Conservation (phyloP, 1,140 invertebrate genomes). For the Papilio machaon region DNA sequence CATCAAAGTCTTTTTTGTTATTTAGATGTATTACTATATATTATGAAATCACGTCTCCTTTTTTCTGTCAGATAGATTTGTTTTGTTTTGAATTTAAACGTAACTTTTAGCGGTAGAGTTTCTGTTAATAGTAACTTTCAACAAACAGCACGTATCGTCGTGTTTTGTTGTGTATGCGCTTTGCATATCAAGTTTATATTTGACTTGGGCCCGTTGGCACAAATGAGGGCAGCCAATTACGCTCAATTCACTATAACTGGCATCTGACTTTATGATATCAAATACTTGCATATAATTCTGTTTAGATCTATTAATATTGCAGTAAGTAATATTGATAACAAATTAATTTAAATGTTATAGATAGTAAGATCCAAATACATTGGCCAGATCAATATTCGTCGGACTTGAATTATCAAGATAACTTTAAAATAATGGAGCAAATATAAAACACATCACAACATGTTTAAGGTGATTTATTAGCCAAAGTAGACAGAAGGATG, state of each 20-base stretch:
- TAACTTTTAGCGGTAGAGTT: neutral
- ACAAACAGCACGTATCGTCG: conserved; percentile 17
- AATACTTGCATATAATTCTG: neutral
- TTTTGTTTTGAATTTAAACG: neutral
- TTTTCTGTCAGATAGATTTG: neutral
- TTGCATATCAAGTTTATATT: conserved; percentile 27
- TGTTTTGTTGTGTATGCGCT: conserved; percentile 7
- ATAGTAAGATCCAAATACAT: neutral
- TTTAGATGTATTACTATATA: too few species aligned
- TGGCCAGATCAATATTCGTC: neutral
- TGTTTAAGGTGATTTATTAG: neutral
- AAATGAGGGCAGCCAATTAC: conserved; percentile 33
- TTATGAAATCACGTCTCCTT: neutral
- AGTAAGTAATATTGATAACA: neutral
- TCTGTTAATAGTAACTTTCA: conserved; percentile 6
- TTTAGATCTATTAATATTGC: conserved; percentile 13
- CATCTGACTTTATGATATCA: conserved; percentile 29
- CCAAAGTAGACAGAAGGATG: neutral
- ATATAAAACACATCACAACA: neutral
- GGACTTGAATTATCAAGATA: too few species aligned
- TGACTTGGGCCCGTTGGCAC: conserved; percentile 17
- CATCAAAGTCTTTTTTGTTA: too few species aligned
- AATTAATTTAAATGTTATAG: neutral
- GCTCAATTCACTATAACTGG: conserved; percentile 23
- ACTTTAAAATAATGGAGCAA: too few species aligned